A percentile compares a stretch with the other conserved stretches of the same genome.
Conservation (phyloP, 1,140 invertebrate genomes). For the Belonocnema kinseyi region DNA sequence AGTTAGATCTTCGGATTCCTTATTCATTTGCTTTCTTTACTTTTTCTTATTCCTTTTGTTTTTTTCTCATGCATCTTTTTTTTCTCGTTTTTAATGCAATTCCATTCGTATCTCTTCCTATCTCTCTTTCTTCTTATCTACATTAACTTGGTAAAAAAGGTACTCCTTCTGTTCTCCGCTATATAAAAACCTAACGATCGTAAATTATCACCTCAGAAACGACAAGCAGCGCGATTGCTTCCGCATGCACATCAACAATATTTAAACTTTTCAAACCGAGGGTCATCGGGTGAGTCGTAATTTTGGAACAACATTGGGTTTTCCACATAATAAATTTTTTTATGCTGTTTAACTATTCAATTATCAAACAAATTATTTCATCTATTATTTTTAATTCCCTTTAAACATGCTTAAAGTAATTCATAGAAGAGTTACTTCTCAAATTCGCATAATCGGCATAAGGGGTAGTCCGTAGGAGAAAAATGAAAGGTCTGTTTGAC, state of each 20-base stretch:
- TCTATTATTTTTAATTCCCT: neutral
- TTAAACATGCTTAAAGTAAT: neutral
- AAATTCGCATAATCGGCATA: conserved; percentile 2
- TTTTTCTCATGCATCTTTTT: neutral
- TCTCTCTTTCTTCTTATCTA: conserved; percentile 1
- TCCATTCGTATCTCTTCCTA: neutral
- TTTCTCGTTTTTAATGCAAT: neutral
- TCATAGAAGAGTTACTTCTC: neutral
- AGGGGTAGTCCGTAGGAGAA: neutral
- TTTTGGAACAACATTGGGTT: conserved; percentile 2
- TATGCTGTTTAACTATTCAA: too few species aligned
- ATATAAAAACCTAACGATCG: neutral
- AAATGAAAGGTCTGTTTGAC: too few species aligned
- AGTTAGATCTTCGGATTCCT: conserved; percentile 42
- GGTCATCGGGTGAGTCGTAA: conserved; percentile 11
- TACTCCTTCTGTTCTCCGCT: conserved; percentile 18
- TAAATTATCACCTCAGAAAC: conserved; percentile 12
- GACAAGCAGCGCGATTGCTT: conserved; percentile 22
- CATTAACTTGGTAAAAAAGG: conserved; percentile 2
- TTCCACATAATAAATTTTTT: too few species aligned
- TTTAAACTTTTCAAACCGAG: conserved; percentile 7
- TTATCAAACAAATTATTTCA: too few species aligned
- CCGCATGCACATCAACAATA: conserved; percentile 23
- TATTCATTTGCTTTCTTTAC: conserved; percentile 32
- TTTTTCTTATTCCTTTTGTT: conserved; percentile 28